Base-by-base conservation (phyloP, 2,113 vertebrate genomes). In the Gadus macrocephalus region DNA sequence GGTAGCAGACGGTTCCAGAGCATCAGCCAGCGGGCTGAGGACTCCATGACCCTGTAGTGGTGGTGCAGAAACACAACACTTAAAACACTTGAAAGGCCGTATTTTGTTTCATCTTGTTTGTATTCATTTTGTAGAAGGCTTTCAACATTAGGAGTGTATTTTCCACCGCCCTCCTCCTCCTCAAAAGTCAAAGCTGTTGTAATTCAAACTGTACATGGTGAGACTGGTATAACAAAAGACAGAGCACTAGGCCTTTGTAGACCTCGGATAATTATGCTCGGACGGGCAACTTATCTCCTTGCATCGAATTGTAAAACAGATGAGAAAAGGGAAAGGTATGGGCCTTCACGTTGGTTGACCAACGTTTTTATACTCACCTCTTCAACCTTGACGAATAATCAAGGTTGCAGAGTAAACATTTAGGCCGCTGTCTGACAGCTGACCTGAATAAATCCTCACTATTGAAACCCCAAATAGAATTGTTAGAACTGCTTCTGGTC, bases 361-460 rank as follows among this genome's bases (percentile, higher is more conserved):
- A 31, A 64, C 25, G 25, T 60, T 59, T 78, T 71, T 58, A 42
- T 42, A 78, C 74, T 76, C 68, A 82, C 72, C 66, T 56, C 28
- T 69, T 82, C 67, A 75, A 69, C 66, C 62, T 72, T 76, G 69
- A 74, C 75, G 80, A 8, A 83, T 83, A 81, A 86, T 83, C 65
- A 79, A 81, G 78, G 72, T 81, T 89, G 81, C 76, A 85, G 73
- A 86, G 76, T 76, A 81, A 77, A 82, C 70, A 81, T 20, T 72
- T 74, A 53, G 79, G 74, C 42, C 61, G 59, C 66, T 67, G 70
- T 72, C 65, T 69, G 64, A 63, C 59, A 73, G 71, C 75, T 82
- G 77, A 83, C 78, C 86, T 81, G 68, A 83, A 75, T 79, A 77
- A 83, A 72, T 28, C 20, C 77, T 78, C 31, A 70, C 81, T 62